Percentiles rank a stretch among this genome's conserved stretches.
These are phyloP conservation scores for Eulemur rubriventer DNA, from an alignment of 2,797 vertebrate species.

Conservation along the genomic window DNA sequence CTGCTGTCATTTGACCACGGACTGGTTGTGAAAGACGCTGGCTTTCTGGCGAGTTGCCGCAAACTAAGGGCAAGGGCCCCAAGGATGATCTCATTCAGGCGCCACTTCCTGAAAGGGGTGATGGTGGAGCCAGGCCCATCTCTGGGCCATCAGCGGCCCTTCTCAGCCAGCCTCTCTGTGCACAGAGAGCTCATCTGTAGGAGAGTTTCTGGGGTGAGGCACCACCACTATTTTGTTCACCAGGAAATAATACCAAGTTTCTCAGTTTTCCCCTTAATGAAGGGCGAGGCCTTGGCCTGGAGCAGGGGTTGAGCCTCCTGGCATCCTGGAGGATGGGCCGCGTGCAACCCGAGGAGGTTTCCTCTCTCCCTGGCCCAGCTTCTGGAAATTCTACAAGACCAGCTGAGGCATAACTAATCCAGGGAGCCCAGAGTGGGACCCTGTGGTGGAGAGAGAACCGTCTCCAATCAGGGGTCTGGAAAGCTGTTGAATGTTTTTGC, in stretches of 20 bases:
- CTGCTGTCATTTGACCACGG: slow-evolving; percentile 61
- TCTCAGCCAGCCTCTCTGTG: background rate
- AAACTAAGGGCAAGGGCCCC: slow-evolving; percentile 26
- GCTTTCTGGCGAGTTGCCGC: background rate
- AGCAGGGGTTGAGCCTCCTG: background rate
- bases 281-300: background rate
- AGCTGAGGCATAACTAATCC: background rate
- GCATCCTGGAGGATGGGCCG: background rate
- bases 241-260: slow-evolving; percentile 53
- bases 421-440: background rate
- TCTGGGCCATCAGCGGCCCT: background rate
- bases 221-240: background rate
- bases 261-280: slow-evolving; percentile 47
- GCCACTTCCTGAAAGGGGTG: slow-evolving; percentile 29
- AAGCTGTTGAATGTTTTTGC: background rate
- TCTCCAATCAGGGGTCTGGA: background rate
- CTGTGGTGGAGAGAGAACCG: background rate
- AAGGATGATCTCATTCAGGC: slow-evolving; percentile 51
- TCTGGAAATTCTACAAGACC: background rate
- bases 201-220: background rate
- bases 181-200: slow-evolving; percentile 2
- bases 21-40: background rate
- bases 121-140: background rate
- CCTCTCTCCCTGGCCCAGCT: background rate
- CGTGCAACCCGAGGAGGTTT: background rate